Evolutionary conservation across 2,888 invertebrate genomes (phyloP).

Genomic region (Cancer borealis): DNA sequence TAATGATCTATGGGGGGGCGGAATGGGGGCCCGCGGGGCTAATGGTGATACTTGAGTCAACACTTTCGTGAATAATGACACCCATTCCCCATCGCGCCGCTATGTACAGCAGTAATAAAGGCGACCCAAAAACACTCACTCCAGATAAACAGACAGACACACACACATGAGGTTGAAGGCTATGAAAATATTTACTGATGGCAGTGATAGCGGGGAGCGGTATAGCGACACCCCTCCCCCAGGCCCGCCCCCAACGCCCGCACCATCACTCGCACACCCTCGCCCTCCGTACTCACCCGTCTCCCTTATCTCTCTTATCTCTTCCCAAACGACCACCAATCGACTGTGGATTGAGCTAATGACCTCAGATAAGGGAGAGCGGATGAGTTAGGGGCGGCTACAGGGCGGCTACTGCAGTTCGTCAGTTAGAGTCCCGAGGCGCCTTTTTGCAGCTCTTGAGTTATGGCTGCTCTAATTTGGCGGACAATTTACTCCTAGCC

Average conservation of each 20-base stretch:
- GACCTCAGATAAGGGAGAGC: conserved; percentile 58
- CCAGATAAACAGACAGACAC: neutral
- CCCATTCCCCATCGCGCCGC: neutral
- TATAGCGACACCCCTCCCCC: neutral
- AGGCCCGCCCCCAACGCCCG: neutral
- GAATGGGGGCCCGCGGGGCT: neutral
- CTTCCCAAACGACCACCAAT: conserved; percentile 63
- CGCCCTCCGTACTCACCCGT: neutral
- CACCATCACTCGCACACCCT: neutral
- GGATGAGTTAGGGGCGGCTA: conserved; percentile 26
- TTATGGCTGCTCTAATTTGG: neutral
- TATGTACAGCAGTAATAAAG: conserved; percentile 40
- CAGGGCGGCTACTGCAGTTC: neutral
- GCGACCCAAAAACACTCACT: neutral
- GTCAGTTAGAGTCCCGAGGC: neutral
- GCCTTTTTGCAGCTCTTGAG: neutral
- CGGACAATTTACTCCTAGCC: neutral
- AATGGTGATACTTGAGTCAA: conserved; percentile 32
- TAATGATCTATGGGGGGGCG: neutral
- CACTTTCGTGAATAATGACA: conserved; percentile 1
- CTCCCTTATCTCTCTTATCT: conserved; percentile 64
- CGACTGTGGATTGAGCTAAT: conserved; percentile 71
- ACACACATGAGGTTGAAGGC: conserved; percentile 3
- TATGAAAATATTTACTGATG: conserved; percentile 43
- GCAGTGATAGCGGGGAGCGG: neutral